phyloP scores from a whole-genome alignment of 2,888 invertebrate species.

The Drosophila yooni region DNA sequence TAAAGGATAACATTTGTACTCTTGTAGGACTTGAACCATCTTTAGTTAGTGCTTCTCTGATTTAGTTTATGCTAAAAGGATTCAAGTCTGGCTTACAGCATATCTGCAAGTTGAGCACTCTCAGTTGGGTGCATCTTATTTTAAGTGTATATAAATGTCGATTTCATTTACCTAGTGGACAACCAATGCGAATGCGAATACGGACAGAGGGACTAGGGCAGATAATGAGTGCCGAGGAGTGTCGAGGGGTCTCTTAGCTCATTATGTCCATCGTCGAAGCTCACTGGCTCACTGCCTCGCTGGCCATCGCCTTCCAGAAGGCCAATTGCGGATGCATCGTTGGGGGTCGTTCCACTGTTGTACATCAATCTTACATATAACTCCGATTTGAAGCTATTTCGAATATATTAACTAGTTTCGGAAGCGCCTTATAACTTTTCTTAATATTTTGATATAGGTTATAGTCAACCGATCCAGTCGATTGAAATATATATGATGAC shows the following conservation, averaged over 20 bases:
- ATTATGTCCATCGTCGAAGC: constrained; percentile 51
- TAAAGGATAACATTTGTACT: neutral
- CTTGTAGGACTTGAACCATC: neutral
- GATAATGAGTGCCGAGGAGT: neutral
- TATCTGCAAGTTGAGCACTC: neutral
- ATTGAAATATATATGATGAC: neutral
- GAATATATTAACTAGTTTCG: neutral
- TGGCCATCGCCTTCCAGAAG: constrained; percentile 35
- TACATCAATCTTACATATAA: neutral
- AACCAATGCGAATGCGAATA: constrained; percentile 39
- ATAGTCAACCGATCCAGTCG: neutral
- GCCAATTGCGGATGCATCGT: constrained; percentile 14
- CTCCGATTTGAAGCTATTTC: neutral
- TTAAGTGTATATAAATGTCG: constrained; percentile 82
- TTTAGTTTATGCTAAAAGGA: no score
- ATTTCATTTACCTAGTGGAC: constrained; percentile 74
- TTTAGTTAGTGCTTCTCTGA: neutral
- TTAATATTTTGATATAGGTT: neutral
- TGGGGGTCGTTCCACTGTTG: neutral
- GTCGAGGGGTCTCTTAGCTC: constrained; percentile 32
- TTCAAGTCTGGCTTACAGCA: neutral
- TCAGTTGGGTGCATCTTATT: constrained; percentile 30
- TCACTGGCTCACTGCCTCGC: constrained; percentile 71
- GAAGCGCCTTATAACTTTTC: neutral
- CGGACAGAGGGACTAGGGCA: neutral